Conservation (phyloP, 35 echinoderm and acorn worm species). For the Apostichopus japonicus region DNA sequence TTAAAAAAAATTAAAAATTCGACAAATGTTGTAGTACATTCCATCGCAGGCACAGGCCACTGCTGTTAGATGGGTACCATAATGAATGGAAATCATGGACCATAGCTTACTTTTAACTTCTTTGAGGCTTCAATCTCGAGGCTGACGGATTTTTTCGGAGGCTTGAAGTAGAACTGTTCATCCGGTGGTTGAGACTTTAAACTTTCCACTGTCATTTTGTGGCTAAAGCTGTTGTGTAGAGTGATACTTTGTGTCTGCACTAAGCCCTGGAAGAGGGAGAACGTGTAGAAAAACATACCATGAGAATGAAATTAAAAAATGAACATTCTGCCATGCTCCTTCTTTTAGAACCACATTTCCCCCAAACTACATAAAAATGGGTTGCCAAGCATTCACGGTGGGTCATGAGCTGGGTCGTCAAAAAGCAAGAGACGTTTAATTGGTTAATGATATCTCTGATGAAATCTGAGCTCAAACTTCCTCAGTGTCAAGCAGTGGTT, state of each 20-base stretch:
- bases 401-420: no score
- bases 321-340: not conserved
- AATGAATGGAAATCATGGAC: not conserved
- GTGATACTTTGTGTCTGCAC: conserved; percentile 82
- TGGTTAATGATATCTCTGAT: no score
- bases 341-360: no score
- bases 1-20: no score
- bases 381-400: no score
- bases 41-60: not conserved
- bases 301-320: not conserved
- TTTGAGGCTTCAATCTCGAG: conserved; percentile 84
- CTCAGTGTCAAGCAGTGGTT: no score
- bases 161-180: conserved; percentile 84
- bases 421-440: no score
- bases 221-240: conserved; percentile 82
- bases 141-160: conserved; percentile 63
- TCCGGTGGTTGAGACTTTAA: conserved; percentile 83
- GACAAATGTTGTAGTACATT: not conserved
- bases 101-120: conserved; percentile 79
- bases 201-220: conserved; percentile 88
- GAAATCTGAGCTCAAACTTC: no score
- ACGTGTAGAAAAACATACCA: not conserved
- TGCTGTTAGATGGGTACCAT: not conserved
- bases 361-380: no score
- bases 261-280: conserved; percentile 61